Evolutionary conservation across 2,113 vertebrate genomes (phyloP).

Genomic region (Daubentonia madagascariensis): DNA sequence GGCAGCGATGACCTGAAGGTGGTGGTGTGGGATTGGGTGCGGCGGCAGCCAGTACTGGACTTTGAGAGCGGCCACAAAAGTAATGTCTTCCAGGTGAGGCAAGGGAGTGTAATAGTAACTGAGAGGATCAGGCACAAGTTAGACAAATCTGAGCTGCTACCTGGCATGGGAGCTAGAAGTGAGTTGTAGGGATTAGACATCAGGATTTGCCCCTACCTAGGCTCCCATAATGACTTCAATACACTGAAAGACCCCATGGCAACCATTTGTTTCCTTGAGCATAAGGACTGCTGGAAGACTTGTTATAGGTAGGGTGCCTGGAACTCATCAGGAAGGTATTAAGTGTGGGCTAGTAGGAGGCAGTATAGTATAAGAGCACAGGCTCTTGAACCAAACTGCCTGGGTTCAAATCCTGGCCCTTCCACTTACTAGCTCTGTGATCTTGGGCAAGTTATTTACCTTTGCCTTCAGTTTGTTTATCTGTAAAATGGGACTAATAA

Average conservation of each 20-base stretch:
- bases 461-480: background rate
- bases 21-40: conserved; percentile 96
- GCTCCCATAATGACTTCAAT: background rate
- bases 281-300: background rate
- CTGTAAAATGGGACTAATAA: background rate
- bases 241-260: background rate
- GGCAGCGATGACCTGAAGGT: conserved; percentile 97
- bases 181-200: background rate
- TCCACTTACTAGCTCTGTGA: background rate
- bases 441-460: background rate
- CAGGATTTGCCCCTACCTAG: background rate
- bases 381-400: background rate
- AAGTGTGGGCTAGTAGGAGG: background rate
- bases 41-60: conserved; percentile 89
- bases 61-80: conserved; percentile 98
- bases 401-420: background rate
- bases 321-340: background rate
- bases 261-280: background rate
- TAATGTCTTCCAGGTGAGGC: conserved; percentile 97
- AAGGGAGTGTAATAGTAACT: background rate
- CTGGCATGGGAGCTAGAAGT: background rate
- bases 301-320: background rate
- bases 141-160: background rate
- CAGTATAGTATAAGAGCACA: background rate
- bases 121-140: background rate